Conservation (phyloP, 2,113 vertebrate species). For the Neofelis nebulosa region DNA sequence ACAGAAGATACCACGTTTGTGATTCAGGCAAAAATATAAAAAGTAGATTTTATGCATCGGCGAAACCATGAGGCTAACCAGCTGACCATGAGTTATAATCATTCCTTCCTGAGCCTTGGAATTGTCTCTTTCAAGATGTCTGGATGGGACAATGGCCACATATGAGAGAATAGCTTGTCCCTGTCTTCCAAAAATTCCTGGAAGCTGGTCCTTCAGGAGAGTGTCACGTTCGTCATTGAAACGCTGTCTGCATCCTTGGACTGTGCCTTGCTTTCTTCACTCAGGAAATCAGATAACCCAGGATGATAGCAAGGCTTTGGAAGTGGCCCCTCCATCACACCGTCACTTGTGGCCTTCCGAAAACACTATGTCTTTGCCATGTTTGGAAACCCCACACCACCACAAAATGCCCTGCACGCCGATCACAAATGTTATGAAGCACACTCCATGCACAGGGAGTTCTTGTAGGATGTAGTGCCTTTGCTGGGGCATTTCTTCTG, state of each 20-base stretch:
- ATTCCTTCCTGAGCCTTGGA: background rate
- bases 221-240: background rate
- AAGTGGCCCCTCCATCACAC: background rate
- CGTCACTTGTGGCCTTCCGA: background rate
- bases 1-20: background rate
- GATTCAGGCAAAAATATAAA: background rate
- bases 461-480: background rate
- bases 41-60: background rate
- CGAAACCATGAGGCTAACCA: background rate
- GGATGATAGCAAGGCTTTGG: background rate
- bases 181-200: background rate
- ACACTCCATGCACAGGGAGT: fast-evolving
- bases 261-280: background rate
- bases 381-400: background rate
- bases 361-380: background rate
- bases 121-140: background rate
- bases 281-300: background rate
- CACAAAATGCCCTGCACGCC: background rate
- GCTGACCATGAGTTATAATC: background rate
- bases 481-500: background rate
- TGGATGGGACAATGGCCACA: too few relatives aligned
- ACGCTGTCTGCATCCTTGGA: background rate
- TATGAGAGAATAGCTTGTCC: background rate
- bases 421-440: too few relatives aligned
- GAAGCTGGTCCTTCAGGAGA: background rate